A percentile compares a stretch with the other conserved stretches of the same genome.
phyloP scores from a whole-genome alignment of 2,113 vertebrate species.

The Solenodon paradoxus region DNA sequence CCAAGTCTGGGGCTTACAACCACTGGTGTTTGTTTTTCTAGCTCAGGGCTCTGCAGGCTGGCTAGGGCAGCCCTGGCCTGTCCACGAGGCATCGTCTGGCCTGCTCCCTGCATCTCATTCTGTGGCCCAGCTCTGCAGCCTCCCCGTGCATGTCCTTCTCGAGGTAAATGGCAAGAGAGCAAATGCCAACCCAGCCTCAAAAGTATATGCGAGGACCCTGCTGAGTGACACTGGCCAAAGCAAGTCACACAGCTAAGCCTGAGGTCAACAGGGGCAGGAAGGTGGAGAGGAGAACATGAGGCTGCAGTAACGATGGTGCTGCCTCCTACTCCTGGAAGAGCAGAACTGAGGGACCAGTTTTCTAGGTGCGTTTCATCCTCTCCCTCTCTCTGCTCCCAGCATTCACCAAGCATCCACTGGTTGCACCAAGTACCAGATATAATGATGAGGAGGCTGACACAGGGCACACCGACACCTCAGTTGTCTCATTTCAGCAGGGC shows the following conservation, averaged over 20 bases:
- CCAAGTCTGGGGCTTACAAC: not conserved
- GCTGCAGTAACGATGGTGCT: too few species aligned
- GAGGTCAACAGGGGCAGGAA: not conserved
- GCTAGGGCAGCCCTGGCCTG: not conserved
- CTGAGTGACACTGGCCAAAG: not conserved
- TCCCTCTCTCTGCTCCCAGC: too few species aligned
- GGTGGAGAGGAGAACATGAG: too few species aligned
- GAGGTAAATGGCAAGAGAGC: not conserved
- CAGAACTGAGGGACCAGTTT: not conserved
- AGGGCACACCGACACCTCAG: not conserved
- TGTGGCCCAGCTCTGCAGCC: not conserved
- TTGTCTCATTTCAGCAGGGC: too few species aligned
- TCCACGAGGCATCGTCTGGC: too few species aligned
- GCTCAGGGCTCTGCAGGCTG: not conserved
- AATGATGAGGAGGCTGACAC: accelerated
- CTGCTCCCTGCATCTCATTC: not conserved
- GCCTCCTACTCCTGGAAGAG: not conserved
- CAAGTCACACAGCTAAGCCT: not conserved
- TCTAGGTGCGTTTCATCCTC: not conserved
- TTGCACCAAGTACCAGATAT: too few species aligned
- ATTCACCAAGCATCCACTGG: not conserved
- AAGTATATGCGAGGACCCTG: not conserved
- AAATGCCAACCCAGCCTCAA: not conserved
- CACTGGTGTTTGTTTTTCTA: not conserved
- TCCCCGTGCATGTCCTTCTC: not conserved